Evolutionary conservation across 1,140 invertebrate species (phyloP).

Genomic region (Acromyrmex heyeri): DNA sequence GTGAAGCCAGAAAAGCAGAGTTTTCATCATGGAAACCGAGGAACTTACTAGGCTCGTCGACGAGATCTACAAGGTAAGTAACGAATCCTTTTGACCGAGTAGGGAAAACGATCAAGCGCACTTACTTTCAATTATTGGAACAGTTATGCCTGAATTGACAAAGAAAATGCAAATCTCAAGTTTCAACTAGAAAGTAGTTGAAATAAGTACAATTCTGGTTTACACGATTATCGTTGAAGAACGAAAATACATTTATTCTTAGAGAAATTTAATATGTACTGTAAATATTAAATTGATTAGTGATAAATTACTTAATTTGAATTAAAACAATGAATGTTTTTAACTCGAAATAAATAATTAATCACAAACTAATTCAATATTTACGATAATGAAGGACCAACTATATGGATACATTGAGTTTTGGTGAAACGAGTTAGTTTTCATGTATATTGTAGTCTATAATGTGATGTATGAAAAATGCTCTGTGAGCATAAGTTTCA

Average conservation of each 20-base stretch:
- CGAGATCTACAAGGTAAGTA: slow-evolving; percentile 94
- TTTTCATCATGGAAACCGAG: slow-evolving; percentile 92
- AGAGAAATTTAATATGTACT: too few species aligned
- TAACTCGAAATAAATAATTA: too few species aligned
- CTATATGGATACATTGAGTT: too few species aligned
- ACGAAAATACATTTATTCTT: not conserved
- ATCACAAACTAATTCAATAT: too few species aligned
- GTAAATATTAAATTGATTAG: too few species aligned
- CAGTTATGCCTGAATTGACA: not conserved
- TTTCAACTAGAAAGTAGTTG: not conserved
- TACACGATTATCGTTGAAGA: not conserved
- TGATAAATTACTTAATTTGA: too few species aligned
- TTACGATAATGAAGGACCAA: too few species aligned
- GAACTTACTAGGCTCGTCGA: slow-evolving; percentile 96
- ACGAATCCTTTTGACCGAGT: slow-evolving; percentile 15
- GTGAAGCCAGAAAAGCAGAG: slow-evolving; percentile 79
- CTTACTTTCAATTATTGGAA: not conserved
- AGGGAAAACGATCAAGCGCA: not conserved
- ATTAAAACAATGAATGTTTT: too few species aligned
- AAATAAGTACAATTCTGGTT: not conserved
- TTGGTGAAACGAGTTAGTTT: too few species aligned
- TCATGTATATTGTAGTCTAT: too few species aligned
- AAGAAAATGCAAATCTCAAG: not conserved
- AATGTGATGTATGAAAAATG: too few species aligned
- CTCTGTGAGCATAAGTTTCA: too few species aligned